Conservation (phyloP, 2,888 invertebrate species). For the Aphrophora alni region DNA sequence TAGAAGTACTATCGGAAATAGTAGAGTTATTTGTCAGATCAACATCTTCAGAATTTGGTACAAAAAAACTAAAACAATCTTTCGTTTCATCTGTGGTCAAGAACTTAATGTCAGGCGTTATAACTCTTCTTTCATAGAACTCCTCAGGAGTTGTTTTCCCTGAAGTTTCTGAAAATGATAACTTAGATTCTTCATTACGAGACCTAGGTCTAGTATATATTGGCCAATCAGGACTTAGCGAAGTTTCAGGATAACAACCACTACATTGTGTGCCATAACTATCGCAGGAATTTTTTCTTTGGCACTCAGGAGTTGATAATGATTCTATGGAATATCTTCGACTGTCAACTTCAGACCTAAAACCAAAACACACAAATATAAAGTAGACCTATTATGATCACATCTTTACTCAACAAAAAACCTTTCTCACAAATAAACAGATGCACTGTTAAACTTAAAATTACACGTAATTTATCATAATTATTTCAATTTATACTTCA, state of each 20-base stretch:
- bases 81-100: not conserved
- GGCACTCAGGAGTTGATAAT: conserved; percentile 3
- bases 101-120: not conserved
- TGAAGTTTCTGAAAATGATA: not conserved
- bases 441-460: too few relatives aligned
- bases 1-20: not conserved
- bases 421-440: too few relatives aligned
- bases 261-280: conserved; percentile 27
- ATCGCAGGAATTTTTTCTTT: conserved; percentile 29
- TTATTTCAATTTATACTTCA: too few relatives aligned
- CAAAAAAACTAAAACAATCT: not conserved
- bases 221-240: conserved; percentile 24
- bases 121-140: not conserved
- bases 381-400: too few relatives aligned
- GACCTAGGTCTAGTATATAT: not conserved
- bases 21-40: not conserved
- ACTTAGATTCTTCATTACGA: not conserved
- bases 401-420: too few relatives aligned
- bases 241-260: conserved; percentile 25
- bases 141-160: not conserved
- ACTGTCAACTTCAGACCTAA: not conserved
- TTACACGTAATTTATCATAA: too few relatives aligned
- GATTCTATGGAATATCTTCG: conserved; percentile 33
- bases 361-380: too few relatives aligned
- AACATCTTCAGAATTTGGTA: not conserved